Evolutionary conservation across 2,113 vertebrate genomes (phyloP).

Genomic region (Chaetops frenatus): DNA sequence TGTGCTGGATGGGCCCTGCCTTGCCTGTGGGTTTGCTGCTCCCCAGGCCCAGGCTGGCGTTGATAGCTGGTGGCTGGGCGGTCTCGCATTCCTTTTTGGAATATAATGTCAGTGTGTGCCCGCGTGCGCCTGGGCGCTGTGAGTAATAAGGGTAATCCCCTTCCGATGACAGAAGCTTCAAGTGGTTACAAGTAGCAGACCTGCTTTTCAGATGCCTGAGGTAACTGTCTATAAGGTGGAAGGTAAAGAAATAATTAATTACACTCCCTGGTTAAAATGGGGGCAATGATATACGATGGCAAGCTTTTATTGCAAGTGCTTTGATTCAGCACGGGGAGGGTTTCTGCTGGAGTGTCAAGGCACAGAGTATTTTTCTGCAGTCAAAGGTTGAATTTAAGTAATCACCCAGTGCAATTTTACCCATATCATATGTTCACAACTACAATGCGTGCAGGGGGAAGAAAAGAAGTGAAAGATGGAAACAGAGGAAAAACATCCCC

Average conservation of each 20-base stretch:
- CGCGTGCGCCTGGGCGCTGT: not conserved
- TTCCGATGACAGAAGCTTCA: slow-evolving; percentile 65
- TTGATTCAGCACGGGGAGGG: not conserved
- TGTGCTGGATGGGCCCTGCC: not conserved
- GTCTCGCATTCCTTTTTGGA: slow-evolving; percentile 17
- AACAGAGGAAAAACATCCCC: not conserved
- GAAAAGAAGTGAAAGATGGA: slow-evolving; percentile 9
- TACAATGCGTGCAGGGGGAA: not conserved
- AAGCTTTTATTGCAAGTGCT: not conserved
- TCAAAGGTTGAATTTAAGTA: slow-evolving; percentile 27
- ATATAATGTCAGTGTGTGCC: not conserved
- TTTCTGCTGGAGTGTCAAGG: slow-evolving; percentile 5
- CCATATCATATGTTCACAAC: not conserved
- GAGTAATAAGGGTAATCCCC: slow-evolving; percentile 38
- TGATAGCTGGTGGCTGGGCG: slow-evolving; percentile 6
- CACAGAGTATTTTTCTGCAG: not conserved
- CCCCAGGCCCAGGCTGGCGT: not conserved
- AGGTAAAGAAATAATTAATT: slow-evolving; percentile 57
- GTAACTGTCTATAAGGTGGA: slow-evolving; percentile 2
- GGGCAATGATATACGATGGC: not conserved
- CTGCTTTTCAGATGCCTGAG: slow-evolving; percentile 18
- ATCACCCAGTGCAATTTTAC: not conserved
- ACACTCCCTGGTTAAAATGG: not conserved
- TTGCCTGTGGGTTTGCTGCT: not conserved
- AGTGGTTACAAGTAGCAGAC: slow-evolving; percentile 64